Evolutionary conservation across 53 echinoderm and acorn worm genomes (phyloP).

Genomic region (Paracentrotus lividus): DNA sequence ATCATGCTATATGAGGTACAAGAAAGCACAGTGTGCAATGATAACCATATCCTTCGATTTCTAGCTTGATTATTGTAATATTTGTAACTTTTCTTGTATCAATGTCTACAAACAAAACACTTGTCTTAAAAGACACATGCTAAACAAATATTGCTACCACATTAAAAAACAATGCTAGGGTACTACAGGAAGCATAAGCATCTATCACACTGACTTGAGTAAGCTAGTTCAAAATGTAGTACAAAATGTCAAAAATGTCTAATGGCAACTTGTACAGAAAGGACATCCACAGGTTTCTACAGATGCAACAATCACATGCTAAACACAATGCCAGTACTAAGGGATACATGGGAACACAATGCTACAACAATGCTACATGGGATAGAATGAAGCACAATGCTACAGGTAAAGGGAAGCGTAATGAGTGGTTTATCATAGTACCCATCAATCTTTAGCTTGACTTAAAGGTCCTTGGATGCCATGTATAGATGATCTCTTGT

Average conservation of each 20-base stretch:
- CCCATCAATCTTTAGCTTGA: slow-evolving; percentile 29
- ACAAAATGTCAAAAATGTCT: no score
- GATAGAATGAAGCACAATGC: neutral
- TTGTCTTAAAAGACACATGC: no score
- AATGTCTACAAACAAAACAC: no score
- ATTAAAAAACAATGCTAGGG: no score
- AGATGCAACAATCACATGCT: neutral
- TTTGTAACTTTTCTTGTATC: no score
- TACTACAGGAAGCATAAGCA: no score
- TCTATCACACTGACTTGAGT: no score
- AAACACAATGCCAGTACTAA: neutral
- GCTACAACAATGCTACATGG: neutral
- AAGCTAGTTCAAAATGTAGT: no score
- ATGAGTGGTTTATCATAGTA: neutral
- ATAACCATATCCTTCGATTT: neutral
- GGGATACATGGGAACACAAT: neutral
- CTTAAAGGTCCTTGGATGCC: slow-evolving; percentile 27
- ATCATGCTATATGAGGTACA: no score
- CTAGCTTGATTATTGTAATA: neutral
- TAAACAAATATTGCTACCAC: no score
- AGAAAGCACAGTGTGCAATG: no score
- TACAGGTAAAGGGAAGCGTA: neutral
- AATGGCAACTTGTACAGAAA: neutral
- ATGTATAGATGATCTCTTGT: slow-evolving; percentile 30
- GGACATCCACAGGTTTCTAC: neutral